Base-by-base conservation (phyloP, 2,797 vertebrate genomes). In the Lophotriccus pileatus region DNA sequence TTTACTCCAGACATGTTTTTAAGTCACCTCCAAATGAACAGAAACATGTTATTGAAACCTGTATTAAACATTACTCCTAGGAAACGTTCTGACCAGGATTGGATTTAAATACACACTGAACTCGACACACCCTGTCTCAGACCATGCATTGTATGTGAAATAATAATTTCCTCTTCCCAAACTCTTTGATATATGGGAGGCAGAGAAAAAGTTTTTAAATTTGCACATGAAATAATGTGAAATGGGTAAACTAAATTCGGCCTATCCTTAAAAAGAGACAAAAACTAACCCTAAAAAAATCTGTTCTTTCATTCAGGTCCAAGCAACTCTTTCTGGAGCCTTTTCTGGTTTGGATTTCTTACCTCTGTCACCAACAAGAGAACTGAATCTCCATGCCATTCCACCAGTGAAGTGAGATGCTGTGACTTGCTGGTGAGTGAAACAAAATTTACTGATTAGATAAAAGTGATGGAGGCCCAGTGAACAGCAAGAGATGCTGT, bases 401-500 rank as follows among this genome's bases (percentile, higher is more conserved):
- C 70, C 30, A 5, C 27, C 11, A 3, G 0, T 20, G 60, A 89
- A 67, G 68, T 24, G 46, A 72, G 75, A 60, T n/a, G 8, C 14
- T 69, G 10, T 0, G 0, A 53, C 18, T 9, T 84, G 1, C 28
- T 37, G 63, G 92, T 92, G 52, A 94, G 86, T 74, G n/a, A 77
- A 90, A 86, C 24, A 37, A 62, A 69, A 74, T 6, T 1, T 56
- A n/a, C 5, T 21, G 17, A 37, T 27, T 27, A 43, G 7, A 49
- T 43, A 47, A 50, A 74, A 0, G 2, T 34, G 24, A 2, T 41
- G 73, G 12, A 82, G 3, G 2, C 5, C 5, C 73, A 18, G 18
- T 25, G 39, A 66, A 13, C 43, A 84, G 30, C 11, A 62, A 23
- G 56, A 91, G 16, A 14, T 89, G 24, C 32, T 55, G 24, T 12